These are phyloP conservation scores for Fabriciana adippe DNA, from an alignment of 2,888 invertebrate genomes.

Conservation along the genomic window DNA sequence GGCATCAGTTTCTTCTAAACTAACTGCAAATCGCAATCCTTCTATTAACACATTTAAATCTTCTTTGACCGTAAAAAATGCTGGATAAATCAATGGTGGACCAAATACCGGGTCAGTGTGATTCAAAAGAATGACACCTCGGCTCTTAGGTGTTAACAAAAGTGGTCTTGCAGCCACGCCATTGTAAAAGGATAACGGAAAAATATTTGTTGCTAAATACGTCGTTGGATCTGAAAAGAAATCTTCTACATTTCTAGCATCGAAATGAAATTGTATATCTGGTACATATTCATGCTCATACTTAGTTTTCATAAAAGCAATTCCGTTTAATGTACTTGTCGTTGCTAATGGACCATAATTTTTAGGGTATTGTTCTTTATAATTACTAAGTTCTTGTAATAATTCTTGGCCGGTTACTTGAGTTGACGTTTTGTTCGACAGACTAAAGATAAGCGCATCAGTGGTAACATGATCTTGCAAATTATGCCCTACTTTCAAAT, in stretches of 20 bases:
- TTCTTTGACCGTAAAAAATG: constrained; percentile 84
- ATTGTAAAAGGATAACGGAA: constrained; percentile 84
- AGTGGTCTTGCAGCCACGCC: constrained; percentile 84
- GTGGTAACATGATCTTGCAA: constrained; percentile 89
- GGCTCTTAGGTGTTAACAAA: constrained; percentile 84
- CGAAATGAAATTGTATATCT: constrained; percentile 86
- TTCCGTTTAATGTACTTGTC: constrained; percentile 79
- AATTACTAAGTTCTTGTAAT: constrained; percentile 68
- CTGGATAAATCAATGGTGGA: constrained; percentile 87
- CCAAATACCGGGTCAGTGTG: constrained; percentile 87
- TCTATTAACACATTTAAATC: constrained; percentile 84
- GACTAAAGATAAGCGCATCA: constrained; percentile 71
- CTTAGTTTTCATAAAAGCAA: constrained; percentile 84
- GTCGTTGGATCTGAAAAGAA: constrained; percentile 82
- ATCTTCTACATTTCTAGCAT: constrained; percentile 81
- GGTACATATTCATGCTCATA: constrained; percentile 74
- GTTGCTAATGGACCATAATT: constrained; percentile 80
- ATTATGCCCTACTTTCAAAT: constrained; percentile 88
- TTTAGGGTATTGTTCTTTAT: constrained; percentile 60
- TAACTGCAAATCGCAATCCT: constrained; percentile 82
- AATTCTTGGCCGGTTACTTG: constrained; percentile 62
- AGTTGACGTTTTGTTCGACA: constrained; percentile 82
- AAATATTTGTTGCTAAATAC: constrained; percentile 68
- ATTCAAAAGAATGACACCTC: constrained; percentile 84
- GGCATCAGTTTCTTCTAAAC: constrained; percentile 82